Conservation (phyloP, 53 echinoderm and acorn worm genomes). For the Luidia sarsii region DNA sequence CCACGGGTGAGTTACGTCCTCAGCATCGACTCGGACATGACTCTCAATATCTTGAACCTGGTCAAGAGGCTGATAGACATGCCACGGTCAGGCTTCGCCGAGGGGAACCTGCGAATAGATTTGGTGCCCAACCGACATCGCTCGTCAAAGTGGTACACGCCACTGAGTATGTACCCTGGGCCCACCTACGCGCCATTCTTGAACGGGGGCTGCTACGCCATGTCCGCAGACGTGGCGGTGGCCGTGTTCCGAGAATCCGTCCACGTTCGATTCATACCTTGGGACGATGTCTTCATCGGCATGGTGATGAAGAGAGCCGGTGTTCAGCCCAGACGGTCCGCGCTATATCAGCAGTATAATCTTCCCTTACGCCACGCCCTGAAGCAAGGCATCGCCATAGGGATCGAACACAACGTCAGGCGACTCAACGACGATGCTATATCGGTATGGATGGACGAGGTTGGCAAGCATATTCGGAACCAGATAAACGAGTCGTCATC, state of each 20-base stretch:
- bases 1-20: conserved; percentile 2
- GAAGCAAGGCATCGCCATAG: background rate
- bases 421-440: background rate
- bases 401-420: background rate
- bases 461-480: background rate
- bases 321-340: background rate
- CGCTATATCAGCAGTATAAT: background rate
- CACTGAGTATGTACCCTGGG: background rate
- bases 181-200: conserved; percentile 31
- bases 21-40: conserved; percentile 8
- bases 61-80: background rate
- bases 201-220: conserved; percentile 8
- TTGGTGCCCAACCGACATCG: background rate
- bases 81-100: conserved; percentile 2
- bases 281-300: too few species aligned
- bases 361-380: background rate
- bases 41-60: background rate
- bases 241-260: background rate
- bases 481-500: background rate
- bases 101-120: background rate
- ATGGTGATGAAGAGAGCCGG: conserved; percentile 8
- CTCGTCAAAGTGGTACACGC: conserved; percentile 35
- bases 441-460: background rate
- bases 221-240: conserved; percentile 11
- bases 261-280: conserved; percentile 4